Conservation (phyloP, 1,140 invertebrate genomes). For the Zaprionus davidi region DNA sequence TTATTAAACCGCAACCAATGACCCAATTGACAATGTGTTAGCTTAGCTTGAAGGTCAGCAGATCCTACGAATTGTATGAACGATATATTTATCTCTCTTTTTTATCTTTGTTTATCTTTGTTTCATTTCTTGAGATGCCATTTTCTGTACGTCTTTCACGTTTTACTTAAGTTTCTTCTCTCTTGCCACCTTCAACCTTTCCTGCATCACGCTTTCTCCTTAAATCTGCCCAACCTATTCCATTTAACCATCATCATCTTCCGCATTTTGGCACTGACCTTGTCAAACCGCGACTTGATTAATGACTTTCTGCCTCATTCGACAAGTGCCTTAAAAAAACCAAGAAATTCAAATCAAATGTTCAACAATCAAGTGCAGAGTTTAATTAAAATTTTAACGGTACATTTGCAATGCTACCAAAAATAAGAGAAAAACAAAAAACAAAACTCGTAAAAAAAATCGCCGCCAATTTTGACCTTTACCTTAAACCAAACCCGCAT, state of each 20-base stretch:
- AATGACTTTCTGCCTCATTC: not conserved
- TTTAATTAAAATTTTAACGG: slow-evolving; percentile 42
- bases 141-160: not conserved
- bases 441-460: not conserved
- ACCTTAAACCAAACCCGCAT: slow-evolving; percentile 30
- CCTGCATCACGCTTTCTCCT: not conserved
- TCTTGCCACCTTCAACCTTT: not conserved
- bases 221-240: not conserved
- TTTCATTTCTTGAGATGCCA: too few relatives aligned
- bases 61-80: too few relatives aligned
- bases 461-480: slow-evolving; percentile 50
- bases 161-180: too few relatives aligned
- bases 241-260: slow-evolving; percentile 1
- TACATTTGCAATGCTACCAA: slow-evolving; percentile 24
- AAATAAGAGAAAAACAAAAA: not conserved
- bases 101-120: too few relatives aligned
- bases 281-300: slow-evolving; percentile 11
- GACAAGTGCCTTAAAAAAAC: slow-evolving; percentile 6
- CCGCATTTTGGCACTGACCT: slow-evolving; percentile 21
- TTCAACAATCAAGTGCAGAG: slow-evolving; percentile 41
- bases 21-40: not conserved
- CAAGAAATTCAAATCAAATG: slow-evolving; percentile 33
- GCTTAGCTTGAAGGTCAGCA: not conserved
- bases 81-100: not conserved
- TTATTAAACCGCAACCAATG: not conserved